A percentile compares a stretch with the other conserved stretches of the same genome.
Conservation (phyloP, 2,113 vertebrate species). For the Ictalurus punctatus region DNA sequence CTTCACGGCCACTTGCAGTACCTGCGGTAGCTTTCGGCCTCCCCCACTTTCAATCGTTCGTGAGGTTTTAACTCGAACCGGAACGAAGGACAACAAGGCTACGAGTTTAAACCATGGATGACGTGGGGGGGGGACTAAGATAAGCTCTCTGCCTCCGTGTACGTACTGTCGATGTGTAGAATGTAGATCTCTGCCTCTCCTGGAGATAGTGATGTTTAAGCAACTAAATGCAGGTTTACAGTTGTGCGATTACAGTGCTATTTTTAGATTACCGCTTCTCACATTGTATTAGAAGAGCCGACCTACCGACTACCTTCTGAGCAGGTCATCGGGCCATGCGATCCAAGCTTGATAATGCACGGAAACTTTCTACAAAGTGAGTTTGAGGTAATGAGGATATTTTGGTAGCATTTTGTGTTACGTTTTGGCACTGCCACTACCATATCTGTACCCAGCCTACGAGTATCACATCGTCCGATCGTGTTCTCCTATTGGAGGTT, state of each 20-base stretch:
- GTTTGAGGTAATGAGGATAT: not conserved
- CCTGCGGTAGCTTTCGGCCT: not conserved
- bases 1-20: not conserved
- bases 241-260: not conserved
- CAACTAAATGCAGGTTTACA: not conserved
- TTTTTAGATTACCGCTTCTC: not conserved
- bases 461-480: not conserved
- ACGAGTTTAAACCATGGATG: not conserved
- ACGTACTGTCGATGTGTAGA: constrained; percentile 9
- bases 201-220: not conserved
- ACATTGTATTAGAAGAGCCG: not conserved
- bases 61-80: not conserved
- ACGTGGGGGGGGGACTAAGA: not conserved
- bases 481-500: not conserved
- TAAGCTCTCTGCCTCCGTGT: constrained; percentile 15
- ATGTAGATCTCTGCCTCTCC: not conserved
- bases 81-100: not conserved
- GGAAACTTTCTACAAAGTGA: not conserved
- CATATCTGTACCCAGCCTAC: not conserved
- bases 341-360: not conserved
- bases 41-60: not conserved
- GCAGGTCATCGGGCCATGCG: not conserved
- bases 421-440: not conserved
- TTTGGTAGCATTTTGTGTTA: not conserved
- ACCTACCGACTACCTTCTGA: not conserved